A percentile compares a stretch with the other conserved stretches of the same genome.
Conservation (phyloP, 2,888 invertebrate genomes). For the Papilio gigon region DNA sequence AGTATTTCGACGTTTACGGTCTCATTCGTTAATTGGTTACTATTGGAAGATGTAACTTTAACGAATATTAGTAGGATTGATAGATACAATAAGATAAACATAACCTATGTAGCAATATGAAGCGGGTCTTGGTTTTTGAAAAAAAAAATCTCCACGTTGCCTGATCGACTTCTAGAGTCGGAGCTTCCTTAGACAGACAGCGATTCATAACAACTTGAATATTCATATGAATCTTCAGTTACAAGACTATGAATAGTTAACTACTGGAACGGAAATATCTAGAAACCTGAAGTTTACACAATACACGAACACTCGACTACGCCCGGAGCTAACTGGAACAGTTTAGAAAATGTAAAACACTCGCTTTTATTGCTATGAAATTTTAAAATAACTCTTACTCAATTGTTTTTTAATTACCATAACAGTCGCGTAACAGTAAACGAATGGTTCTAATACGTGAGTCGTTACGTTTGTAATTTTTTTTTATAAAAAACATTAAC, state of each 20-base stretch:
- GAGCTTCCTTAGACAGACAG: too few species aligned
- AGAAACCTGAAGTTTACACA: constrained; percentile 35
- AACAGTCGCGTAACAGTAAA: constrained; percentile 10
- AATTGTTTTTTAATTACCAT: constrained; percentile 27
- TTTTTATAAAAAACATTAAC: background rate
- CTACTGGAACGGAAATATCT: constrained; percentile 23
- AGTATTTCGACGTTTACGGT: too few species aligned
- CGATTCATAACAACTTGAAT: constrained; percentile 4
- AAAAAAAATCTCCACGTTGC: too few species aligned
- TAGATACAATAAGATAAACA: too few species aligned
- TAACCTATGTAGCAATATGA: too few species aligned
- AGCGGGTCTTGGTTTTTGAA: too few species aligned
- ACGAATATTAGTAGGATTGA: too few species aligned
- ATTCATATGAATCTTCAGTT: constrained; percentile 26
- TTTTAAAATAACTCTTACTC: constrained; percentile 28
- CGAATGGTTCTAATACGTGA: background rate
- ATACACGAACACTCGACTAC: constrained; percentile 20
- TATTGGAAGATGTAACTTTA: too few species aligned
- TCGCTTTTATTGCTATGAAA: constrained; percentile 11
- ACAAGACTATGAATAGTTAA: constrained; percentile 30
- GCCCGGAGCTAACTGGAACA: constrained; percentile 15
- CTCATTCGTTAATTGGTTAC: too few species aligned
- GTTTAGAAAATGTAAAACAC: constrained; percentile 13
- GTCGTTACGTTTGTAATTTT: background rate
- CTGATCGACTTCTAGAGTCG: too few species aligned